Evolutionary conservation across 2,888 invertebrate species (phyloP).

Genomic region (Alloscopus bannaensis): DNA sequence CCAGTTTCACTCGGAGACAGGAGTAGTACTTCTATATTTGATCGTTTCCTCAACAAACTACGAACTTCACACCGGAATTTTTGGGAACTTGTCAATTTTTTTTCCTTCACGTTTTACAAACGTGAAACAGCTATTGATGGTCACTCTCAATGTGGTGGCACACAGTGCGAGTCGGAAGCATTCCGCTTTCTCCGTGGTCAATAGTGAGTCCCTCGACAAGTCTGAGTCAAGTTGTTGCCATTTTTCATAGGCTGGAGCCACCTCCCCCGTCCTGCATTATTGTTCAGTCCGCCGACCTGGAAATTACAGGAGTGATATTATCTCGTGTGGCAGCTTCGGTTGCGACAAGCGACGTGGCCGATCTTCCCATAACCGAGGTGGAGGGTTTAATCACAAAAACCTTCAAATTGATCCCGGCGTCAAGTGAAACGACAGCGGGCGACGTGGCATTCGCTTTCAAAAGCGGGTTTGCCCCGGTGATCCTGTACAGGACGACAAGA

Average conservation of each 20-base stretch:
- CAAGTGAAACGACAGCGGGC: slow-evolving; percentile 21
- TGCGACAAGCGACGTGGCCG: too few relatives aligned
- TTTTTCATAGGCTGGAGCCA: slow-evolving; percentile 35
- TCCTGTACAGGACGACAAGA: slow-evolving; percentile 17
- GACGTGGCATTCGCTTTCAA: slow-evolving; percentile 12
- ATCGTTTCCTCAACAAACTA: too few relatives aligned
- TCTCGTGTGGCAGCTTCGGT: neutral
- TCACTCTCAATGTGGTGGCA: slow-evolving; percentile 43
- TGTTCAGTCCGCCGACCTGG: too few relatives aligned
- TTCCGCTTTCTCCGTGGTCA: slow-evolving; percentile 29
- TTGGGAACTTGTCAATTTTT: too few relatives aligned
- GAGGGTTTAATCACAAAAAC: neutral
- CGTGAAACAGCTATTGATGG: too few relatives aligned
- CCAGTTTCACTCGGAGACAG: too few relatives aligned
- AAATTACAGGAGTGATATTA: slow-evolving; percentile 28
- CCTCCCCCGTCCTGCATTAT: neutral
- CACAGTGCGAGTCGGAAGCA: slow-evolving; percentile 35
- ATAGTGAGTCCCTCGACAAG: slow-evolving; percentile 4
- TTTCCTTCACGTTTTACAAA: too few relatives aligned
- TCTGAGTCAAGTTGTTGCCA: neutral
- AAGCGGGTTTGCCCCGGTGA: neutral
- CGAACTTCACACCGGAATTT: too few relatives aligned
- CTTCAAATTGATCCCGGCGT: slow-evolving; percentile 19
- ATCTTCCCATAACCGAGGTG: slow-evolving; percentile 10
- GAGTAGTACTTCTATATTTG: too few relatives aligned